Evolutionary conservation across 2,888 invertebrate species (phyloP), one percentile per base, ranked within the genome.

Genomic region (Enoplolaimus lenunculus): DNA sequence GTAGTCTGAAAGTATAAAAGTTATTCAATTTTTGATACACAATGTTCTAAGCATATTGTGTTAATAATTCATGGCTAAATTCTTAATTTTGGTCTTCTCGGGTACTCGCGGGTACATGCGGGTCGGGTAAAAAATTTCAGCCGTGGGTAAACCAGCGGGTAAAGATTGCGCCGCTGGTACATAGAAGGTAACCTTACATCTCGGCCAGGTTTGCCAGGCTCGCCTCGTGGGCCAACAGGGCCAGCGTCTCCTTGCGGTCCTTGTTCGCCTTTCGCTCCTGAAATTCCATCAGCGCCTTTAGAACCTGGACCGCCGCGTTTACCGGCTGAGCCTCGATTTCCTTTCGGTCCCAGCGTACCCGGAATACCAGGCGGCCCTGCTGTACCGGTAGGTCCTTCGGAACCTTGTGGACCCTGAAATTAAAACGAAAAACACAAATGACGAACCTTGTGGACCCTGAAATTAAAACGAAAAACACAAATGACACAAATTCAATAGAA

Each of bases 261-360:
- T 30, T 28, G 16, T 89, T 77, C 31, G 90, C 90, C 74, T 90
- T 84, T 1, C 88, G 88, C 0, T 90, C 90, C 0, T 86, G 83
- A 1, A 84, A 81, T 2, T 90, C 91, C 7, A 82, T 75, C 81
- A 90, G 90, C 35, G 90, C 90, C 81, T 90, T 88, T 35, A 84
- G 83, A 3, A 2, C 62, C 71, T 21, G 30, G 21, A 64, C 59
- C 72, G 29, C 34, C 30, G 21, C 3, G 1, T 45, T 29, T 30
- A 28, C 45, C 33, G 31, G 2, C 26, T n/a, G 29, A 64, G 33
- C 72, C 73, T 65, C 35, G 64, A 35, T 29, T 26, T 16, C 70
- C 70, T 34, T 35, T 34, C 3, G 34, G 68, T 1, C 89, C 89
- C 28, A 84, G 80, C 68, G 85, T 79, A 2, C 90, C 90, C 30